Base-by-base conservation (phyloP, 2,888 invertebrate species). In the Ypsolopha sequella region DNA sequence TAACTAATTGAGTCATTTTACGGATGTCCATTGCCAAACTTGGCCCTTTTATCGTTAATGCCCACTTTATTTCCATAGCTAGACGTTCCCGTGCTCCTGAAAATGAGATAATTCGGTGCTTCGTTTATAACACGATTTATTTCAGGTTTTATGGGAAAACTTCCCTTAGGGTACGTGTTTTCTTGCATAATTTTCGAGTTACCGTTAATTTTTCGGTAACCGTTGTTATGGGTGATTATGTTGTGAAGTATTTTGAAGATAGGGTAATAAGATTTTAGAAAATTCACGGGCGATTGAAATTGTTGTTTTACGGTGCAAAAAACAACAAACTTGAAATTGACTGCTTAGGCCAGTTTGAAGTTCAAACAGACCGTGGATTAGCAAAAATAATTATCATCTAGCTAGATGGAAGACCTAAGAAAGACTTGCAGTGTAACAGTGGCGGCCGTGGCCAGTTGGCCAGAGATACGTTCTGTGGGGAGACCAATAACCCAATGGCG, bases 41-140 rank as follows among this genome's bases (percentile, higher is more conserved):
- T 55, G 43, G 45, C 45, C 53, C 50, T 47, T 49, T 53, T 54
- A 52, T 10, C 36, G 36, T 43, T 55, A 51, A 68, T 60, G 60
- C 57, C 52, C 63, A 55, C 62, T 69, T 68, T 64, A 65, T 68
- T 65, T 62, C 63, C 65, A 68, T 65, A 68, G 66, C 59, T 53
- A 58, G 13, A 36, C 48, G 24, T 41, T 48, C 58, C 54, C 10
- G 51, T 45, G 41, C 11, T 34, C 60, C 58, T 64, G 68, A 72
- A 75, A 76, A 73, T 66, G 68, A 72, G 72, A 76, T 73, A 76
- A 76, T 76, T 76, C 75, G 73, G 66, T 68, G 63, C 64, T 61
- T 61, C 71, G 71, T 75, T 76, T 76, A 76, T 69, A 61, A 65
- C 60, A 52, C 56, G 72, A 63, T 68, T 69, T 66, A 66, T 67